Evolutionary conservation across 2,113 vertebrate species (phyloP), one percentile per base, ranked within the genome.

Genomic region (Eclectus roratus): DNA sequence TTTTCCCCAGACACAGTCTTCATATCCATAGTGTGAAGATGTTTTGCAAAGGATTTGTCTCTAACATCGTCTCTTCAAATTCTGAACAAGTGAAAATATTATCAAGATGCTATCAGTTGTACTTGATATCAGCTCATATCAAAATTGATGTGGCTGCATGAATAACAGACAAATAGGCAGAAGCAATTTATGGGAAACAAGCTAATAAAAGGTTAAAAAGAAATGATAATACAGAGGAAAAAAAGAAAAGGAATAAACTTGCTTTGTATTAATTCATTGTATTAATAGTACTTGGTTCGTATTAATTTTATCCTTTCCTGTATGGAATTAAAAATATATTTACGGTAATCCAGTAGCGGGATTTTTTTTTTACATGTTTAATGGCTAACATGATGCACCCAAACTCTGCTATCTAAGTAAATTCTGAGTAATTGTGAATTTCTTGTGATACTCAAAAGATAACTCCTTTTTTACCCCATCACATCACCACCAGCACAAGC

Each of bases 401-500:
- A 65, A 80, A 85, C 11, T 55, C 14, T 63, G 5, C 9, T 46
- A 46, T 20, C 44, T 37, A 87, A 70, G 70, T 31, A 28, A 89
- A 81, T 80, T 50, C 17, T 37, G 9, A 87, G 71, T 39, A 53
- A 58, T 78, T 69, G n/a, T 61, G 24, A 74, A 41, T 6, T 10
- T 53, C 49, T 44, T 43, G 19, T 76, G 29, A 39, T 27, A n/a
- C 8, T 39, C 11, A 69, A 44, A 71, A 27, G 10, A 15, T 23
- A 58, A 50, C 2, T 43, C 3, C 9, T 80, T 19, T 1, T 35
- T 64, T 37, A 5, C 7, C 3, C 5, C 1, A 9, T 33, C 27
- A 21, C 28, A 72, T 25, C 31, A 21, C 6, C 1, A 2, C 21
- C 23, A 81, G 11, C 10, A 71, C 14, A 61, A 91, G 25, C 2